Conservation (phyloP, 2,113 vertebrate species). For the Micronycteris hirsuta region DNA sequence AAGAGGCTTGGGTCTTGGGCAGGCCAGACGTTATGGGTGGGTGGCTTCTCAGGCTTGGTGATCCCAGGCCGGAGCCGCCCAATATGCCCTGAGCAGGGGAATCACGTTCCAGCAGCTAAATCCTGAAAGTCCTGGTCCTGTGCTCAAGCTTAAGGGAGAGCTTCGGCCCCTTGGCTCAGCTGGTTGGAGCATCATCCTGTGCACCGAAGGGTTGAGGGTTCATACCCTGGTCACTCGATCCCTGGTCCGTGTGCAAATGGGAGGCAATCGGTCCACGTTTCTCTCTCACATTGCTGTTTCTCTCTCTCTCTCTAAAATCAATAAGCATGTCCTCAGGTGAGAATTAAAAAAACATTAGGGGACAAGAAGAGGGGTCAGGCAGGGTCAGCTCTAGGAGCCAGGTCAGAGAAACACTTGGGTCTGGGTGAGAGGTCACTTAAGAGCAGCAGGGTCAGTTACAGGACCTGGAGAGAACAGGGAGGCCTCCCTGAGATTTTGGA, state of each 20-base stretch:
- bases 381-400: not conserved
- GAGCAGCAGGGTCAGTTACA: not conserved
- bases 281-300: no score
- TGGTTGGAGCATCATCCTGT: no score
- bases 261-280: no score
- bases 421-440: not conserved
- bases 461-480: accelerated
- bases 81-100: not conserved
- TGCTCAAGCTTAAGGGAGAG: not conserved
- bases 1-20: not conserved
- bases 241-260: no score
- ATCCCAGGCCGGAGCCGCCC: not conserved
- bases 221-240: no score
- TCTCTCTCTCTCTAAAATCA: no score
- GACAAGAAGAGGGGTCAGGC: not conserved
- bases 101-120: not conserved
- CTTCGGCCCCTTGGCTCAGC: no score
- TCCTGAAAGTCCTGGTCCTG: not conserved
- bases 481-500: not conserved
- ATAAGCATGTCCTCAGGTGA: no score
- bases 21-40: not conserved
- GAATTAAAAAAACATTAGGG: no score
- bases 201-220: no score
- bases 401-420: not conserved
- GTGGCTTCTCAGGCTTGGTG: not conserved